Conservation (phyloP, 2,113 vertebrate genomes). For the Menidia beryllina region DNA sequence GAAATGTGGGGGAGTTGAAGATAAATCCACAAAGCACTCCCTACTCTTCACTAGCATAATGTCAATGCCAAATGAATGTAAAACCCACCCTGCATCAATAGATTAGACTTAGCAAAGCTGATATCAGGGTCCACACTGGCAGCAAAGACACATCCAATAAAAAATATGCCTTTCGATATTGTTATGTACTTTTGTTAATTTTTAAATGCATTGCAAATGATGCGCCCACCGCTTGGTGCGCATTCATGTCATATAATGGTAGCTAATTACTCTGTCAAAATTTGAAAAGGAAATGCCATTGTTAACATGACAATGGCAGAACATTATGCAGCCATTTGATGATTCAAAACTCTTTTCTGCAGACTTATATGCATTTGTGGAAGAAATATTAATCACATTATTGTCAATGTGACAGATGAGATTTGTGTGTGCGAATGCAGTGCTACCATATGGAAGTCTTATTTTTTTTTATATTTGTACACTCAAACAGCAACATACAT, state of each 20-base stretch:
- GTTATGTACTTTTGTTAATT: conserved; percentile 36
- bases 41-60: conserved; percentile 71
- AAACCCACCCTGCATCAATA: conserved; percentile 73
- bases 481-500: not conserved
- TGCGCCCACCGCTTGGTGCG: conserved; percentile 7
- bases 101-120: conserved; percentile 66
- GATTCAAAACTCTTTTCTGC: conserved; percentile 21
- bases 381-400: conserved; percentile 9
- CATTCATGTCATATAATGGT: conserved; percentile 37
- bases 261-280: conserved; percentile 60
- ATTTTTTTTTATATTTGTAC: too few species aligned
- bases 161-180: conserved; percentile 12
- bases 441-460: too few species aligned
- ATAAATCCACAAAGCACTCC: conserved; percentile 77
- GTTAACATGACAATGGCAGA: conserved; percentile 10
- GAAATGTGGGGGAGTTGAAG: conserved; percentile 76
- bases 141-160: conserved; percentile 33
- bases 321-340: conserved; percentile 23
- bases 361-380: not conserved
- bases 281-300: conserved; percentile 31
- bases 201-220: conserved; percentile 8
- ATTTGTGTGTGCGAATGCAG: conserved; percentile 9
- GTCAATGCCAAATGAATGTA: conserved; percentile 74
- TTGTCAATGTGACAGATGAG: conserved; percentile 3
- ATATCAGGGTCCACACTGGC: conserved; percentile 48